Evolutionary conservation across 2,888 invertebrate species (phyloP), one percentile per base, ranked within the genome.

Genomic region (Drosophila incognita): DNA sequence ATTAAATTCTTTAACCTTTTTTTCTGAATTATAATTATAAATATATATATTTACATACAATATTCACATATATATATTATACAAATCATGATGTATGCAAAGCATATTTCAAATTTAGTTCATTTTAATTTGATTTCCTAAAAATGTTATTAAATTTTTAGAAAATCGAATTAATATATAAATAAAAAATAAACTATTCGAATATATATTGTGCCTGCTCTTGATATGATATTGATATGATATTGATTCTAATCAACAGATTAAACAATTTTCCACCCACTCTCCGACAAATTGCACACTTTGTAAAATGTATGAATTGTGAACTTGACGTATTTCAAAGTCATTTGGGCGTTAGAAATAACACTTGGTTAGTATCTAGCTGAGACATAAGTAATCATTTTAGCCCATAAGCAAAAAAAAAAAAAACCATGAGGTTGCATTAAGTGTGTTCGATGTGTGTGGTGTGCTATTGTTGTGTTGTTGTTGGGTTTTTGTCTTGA

Each of bases 341-440:
- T 36, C n/a, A 48, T n/a, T 33, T 46, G 15, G 46, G 27, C 27
- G 33, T 46, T 35, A 31, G 24, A 52, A 69, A 53, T 33, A 57
- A 38, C 31, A 57, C 59, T 52, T 56, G 29, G 46, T 38, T 29
- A 11, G 36, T 38, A 51, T 46, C 40, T 69, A 48, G 69, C 62
- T 79, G 76, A 69, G 54, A 65, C 62, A 42, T 40, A 68, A 71
- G 59, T 58, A 66, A 70, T 74, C 40, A 56, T 49, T 71, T 78
- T 31, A 52, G 71, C 59, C 65, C 65, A 78, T 72, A 66, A 75
- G 75, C 67, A 33, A 33, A 8, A 33, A 33, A 33, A 68, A 68
- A 49, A 33, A 68, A 49, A 46, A 68, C 64, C 79, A 79, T 72
- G 62, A 63, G 68, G 75, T 76, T 78, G 56, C 57, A 71, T 58